These are phyloP conservation scores for Dorcus parallelipipedus DNA, from an alignment of 2,888 invertebrate genomes.

Conservation along the genomic window DNA sequence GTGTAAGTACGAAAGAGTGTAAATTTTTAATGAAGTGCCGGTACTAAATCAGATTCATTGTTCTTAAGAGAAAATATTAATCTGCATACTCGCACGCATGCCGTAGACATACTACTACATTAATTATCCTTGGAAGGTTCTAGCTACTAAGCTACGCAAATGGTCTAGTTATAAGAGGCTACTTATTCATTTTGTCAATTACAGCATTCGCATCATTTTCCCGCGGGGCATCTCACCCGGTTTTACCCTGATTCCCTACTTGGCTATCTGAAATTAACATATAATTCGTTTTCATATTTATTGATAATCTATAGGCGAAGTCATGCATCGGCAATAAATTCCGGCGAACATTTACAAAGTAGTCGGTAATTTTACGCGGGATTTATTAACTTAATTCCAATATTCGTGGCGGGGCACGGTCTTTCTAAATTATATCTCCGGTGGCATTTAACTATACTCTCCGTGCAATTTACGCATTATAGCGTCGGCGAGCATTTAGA, in stretches of 20 bases:
- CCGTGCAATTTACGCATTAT: slow-evolving; percentile 18
- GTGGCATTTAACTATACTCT: slow-evolving; percentile 1
- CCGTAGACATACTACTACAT: not conserved
- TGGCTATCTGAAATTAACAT: slow-evolving; percentile 14
- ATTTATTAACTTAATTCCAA: slow-evolving; percentile 19
- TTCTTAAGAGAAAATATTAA: too few relatives aligned
- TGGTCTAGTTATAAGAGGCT: slow-evolving; percentile 4
- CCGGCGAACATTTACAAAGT: not conserved
- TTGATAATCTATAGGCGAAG: slow-evolving; percentile 7
- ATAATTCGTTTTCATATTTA: slow-evolving; percentile 17
- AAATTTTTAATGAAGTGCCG: too few relatives aligned
- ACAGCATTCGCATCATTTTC: not conserved
- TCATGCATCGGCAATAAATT: not conserved
- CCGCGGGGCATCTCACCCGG: slow-evolving; percentile 2
- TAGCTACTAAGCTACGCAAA: slow-evolving; percentile 12
- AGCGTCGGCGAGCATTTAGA: not conserved
- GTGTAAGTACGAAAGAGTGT: too few relatives aligned
- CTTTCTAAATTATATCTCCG: slow-evolving; percentile 15
- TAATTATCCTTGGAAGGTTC: slow-evolving; percentile 1
- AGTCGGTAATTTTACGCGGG: slow-evolving; percentile 14
- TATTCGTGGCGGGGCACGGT: slow-evolving; percentile 13
- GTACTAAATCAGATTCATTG: too few relatives aligned
- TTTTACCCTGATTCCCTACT: slow-evolving; percentile 11
- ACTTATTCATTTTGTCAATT: slow-evolving; percentile 9
- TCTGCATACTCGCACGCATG: not conserved